phyloP scores from a whole-genome alignment of 2,888 invertebrate genomes.

The Synergus umbraculus region DNA sequence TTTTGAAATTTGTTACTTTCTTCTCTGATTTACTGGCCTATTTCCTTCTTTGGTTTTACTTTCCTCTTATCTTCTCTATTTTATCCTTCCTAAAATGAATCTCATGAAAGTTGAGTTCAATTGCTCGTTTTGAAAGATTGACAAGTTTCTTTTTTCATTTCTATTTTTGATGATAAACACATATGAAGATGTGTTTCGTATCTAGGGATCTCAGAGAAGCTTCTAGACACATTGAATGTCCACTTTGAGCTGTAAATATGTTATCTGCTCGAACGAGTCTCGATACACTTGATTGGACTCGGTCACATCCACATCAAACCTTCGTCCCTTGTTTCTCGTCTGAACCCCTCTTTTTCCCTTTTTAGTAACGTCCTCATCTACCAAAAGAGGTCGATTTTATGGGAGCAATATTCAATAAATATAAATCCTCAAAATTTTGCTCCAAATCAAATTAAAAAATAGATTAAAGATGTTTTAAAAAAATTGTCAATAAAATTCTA shows the following conservation, averaged over 20 bases:
- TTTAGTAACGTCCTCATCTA: conserved; percentile 22
- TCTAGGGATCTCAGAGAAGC: conserved; percentile 6
- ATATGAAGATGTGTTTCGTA: conserved; percentile 17
- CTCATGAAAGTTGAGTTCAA: background rate
- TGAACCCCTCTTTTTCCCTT: background rate
- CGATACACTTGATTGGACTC: conserved; percentile 62
- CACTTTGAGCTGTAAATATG: conserved; percentile 66
- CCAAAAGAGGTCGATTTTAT: conserved; percentile 16
- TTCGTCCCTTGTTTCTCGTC: conserved; percentile 17
- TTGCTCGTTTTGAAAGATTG: conserved; percentile 9
- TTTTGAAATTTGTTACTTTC: background rate
- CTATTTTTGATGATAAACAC: background rate
- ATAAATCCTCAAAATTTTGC: background rate
- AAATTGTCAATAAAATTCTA: background rate
- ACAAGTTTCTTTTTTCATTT: background rate
- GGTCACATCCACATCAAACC: conserved; percentile 33
- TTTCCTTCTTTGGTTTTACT: background rate
- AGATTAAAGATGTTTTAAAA: background rate
- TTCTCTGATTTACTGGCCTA: background rate
- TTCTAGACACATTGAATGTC: conserved; percentile 50
- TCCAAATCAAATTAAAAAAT: background rate
- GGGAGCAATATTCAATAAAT: background rate
- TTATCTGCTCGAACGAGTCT: conserved; percentile 63
- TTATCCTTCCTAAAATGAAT: background rate
- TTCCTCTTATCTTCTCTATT: background rate